Percentiles rank a stretch among this genome's conserved stretches.
phyloP scores from a whole-genome alignment of 2,797 vertebrate species.

The Protonibea diacanthus region DNA sequence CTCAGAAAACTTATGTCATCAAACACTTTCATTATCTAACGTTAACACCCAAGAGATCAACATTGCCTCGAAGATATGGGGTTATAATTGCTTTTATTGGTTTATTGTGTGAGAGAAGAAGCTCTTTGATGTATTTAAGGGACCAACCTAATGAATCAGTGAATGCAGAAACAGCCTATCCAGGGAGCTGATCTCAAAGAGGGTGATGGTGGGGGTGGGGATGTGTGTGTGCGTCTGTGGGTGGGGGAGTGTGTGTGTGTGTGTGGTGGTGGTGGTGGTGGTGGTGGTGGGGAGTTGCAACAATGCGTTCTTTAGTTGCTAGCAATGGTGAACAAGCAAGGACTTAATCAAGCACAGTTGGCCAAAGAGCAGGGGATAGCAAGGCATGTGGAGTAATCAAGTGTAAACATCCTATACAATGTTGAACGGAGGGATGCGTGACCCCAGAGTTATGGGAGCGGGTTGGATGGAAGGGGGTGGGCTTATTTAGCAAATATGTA shows the following conservation, averaged over 20 bases:
- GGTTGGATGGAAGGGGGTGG: conserved; percentile 38
- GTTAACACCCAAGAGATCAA: conserved; percentile 75
- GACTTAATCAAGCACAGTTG: conserved; percentile 83
- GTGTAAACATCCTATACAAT: conserved; percentile 83
- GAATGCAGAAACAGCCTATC: conserved; percentile 78
- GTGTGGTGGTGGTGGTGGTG: neutral
- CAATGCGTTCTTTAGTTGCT: conserved; percentile 81
- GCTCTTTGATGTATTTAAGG: conserved; percentile 87
- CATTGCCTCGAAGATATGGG: conserved; percentile 72
- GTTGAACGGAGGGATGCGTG: conserved; percentile 67
- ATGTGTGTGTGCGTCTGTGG: conserved; percentile 25
- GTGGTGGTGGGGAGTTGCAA: conserved; percentile 47
- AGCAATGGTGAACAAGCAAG: conserved; percentile 75
- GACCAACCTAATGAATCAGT: conserved; percentile 84
- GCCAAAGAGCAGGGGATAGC: conserved; percentile 69
- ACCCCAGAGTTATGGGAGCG: conserved; percentile 73
- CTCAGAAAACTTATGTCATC: conserved; percentile 83
- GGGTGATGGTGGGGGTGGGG: conserved; percentile 56
- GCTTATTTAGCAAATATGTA: conserved; percentile 84
- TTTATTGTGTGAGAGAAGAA: conserved; percentile 82
- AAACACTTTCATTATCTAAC: conserved; percentile 83
- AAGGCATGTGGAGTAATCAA: conserved; percentile 74
- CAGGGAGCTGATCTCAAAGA: conserved; percentile 77
- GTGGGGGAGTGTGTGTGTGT: conserved; percentile 12
- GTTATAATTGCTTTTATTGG: conserved; percentile 85